phyloP scores from a whole-genome alignment of 2,113 vertebrate genomes.

The Circaetus cinerascens region DNA sequence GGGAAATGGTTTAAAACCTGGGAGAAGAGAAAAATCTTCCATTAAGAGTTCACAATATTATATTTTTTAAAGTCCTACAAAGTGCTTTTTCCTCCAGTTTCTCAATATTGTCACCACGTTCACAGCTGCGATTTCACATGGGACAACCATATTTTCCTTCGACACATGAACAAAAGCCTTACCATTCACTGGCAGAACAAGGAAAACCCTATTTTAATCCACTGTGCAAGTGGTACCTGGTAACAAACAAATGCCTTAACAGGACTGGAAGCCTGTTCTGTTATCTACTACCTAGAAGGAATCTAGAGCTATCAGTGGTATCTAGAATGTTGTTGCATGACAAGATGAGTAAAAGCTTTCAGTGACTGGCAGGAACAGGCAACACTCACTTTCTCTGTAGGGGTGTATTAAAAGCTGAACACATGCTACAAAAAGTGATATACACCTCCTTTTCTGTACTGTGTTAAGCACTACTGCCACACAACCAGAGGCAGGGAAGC shows the following conservation, averaged over 20 bases:
- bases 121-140: background rate
- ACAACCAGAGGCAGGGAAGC: background rate
- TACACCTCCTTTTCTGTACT: background rate
- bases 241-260: background rate
- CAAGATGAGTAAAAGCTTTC: background rate
- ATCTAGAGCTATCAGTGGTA: background rate
- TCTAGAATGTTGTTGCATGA: background rate
- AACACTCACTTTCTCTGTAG: background rate
- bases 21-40: background rate
- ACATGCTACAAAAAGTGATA: background rate
- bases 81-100: background rate
- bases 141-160: background rate
- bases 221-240: background rate
- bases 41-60: background rate
- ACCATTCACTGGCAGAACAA: background rate
- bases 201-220: background rate
- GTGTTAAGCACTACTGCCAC: background rate
- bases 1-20: background rate
- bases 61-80: background rate
- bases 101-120: background rate
- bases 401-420: background rate
- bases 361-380: background rate
- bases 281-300: background rate
- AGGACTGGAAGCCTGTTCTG: background rate
- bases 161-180: background rate